Evolutionary conservation across 2,888 invertebrate species (phyloP).

Genomic region (Acanthopleura granulata): DNA sequence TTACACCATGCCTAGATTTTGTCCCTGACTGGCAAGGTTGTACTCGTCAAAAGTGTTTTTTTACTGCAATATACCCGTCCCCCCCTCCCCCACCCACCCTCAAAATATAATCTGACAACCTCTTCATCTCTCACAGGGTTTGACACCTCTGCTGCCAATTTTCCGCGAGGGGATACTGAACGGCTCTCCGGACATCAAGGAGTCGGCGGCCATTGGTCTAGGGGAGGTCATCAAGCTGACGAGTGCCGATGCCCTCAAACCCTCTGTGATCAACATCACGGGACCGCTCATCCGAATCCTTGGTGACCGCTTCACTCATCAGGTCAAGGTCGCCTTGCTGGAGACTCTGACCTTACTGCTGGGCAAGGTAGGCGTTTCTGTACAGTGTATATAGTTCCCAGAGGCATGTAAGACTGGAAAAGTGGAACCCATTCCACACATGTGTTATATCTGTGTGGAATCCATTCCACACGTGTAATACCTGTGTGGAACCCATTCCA

Average conservation of each 20-base stretch:
- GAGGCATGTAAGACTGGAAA: too few relatives aligned
- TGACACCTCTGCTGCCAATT: conserved; percentile 92
- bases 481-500: too few relatives aligned
- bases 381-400: background rate
- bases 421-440: too few relatives aligned
- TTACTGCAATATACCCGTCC: too few relatives aligned
- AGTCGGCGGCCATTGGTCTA: conserved; percentile 92
- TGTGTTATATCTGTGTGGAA: too few relatives aligned
- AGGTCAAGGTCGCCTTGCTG: conserved; percentile 95
- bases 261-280: conserved; percentile 96
- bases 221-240: conserved; percentile 87
- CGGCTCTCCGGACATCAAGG: conserved; percentile 95
- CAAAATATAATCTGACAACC: too few relatives aligned
- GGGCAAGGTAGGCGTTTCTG: conserved; percentile 78
- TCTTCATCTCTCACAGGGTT: conserved; percentile 75
- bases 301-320: conserved; percentile 93
- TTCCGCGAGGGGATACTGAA: conserved; percentile 97
- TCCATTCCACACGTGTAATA: too few relatives aligned
- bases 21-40: too few relatives aligned
- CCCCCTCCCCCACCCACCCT: too few relatives aligned
- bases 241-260: conserved; percentile 88
- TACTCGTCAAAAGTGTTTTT: background rate
- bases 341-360: conserved; percentile 93
- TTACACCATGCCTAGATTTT: too few relatives aligned
- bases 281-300: conserved; percentile 98